Conservation (phyloP, 2,113 vertebrate genomes). For the Bos javanicus region DNA sequence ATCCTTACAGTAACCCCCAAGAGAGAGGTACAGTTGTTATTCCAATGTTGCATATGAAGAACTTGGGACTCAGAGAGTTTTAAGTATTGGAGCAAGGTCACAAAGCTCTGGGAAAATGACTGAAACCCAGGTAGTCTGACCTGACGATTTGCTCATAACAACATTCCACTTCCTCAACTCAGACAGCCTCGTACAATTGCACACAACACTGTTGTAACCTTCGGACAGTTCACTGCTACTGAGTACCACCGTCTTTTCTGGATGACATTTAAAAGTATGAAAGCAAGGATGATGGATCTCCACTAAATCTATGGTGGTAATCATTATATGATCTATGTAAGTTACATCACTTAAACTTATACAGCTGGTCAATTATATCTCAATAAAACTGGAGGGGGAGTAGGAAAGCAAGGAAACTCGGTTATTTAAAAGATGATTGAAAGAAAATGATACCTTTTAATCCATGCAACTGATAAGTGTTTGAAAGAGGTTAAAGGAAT, state of each 20-base stretch:
- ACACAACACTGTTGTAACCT: not conserved
- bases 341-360: not conserved
- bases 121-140: not conserved
- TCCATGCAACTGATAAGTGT: not conserved
- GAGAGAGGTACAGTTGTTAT: not conserved
- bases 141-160: not conserved
- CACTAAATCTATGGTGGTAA: not conserved
- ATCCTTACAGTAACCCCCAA: not conserved
- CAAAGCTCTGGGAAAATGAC: not conserved
- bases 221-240: not conserved
- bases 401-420: not conserved
- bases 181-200: not conserved
- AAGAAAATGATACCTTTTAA: not conserved
- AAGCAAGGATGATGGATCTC: not conserved
- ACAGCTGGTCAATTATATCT: not conserved
- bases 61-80: not conserved
- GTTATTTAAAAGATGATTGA: slow-evolving; percentile 10
- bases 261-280: not conserved
- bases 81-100: not conserved
- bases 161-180: not conserved
- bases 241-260: not conserved
- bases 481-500: not conserved
- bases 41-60: not conserved
- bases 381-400: not conserved
- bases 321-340: not conserved